These are phyloP conservation scores for Microchirus variegatus DNA, from an alignment of 2,797 vertebrate species.

Conservation along the genomic window DNA sequence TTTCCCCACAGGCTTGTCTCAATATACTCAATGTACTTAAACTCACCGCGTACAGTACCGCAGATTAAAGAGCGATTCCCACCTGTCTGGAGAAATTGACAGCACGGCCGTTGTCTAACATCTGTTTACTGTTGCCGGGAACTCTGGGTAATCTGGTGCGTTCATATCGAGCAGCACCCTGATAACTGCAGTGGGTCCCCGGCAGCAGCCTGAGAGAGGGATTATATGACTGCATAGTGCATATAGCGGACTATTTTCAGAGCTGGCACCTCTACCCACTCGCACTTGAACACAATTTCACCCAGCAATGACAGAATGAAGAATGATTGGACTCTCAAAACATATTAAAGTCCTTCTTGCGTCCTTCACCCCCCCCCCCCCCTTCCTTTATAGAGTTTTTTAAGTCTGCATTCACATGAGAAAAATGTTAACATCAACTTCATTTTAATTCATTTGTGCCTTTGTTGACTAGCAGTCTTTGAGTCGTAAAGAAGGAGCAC, in stretches of 20 bases:
- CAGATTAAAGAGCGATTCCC: constrained; percentile 62
- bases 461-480: constrained; percentile 50
- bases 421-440: constrained; percentile 27
- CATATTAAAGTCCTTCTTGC: constrained; percentile 35
- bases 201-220: constrained; percentile 66
- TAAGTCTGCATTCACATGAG: constrained; percentile 17
- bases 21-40: constrained; percentile 47
- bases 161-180: constrained; percentile 65
- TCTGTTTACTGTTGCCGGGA: constrained; percentile 65
- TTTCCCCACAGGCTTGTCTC: constrained; percentile 38
- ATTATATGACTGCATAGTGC: constrained; percentile 72
- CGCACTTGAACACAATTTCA: constrained; percentile 52
- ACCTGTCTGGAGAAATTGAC: constrained; percentile 71
- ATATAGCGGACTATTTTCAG: constrained; percentile 71
- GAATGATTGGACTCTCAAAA: constrained; percentile 51
- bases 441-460: constrained; percentile 48
- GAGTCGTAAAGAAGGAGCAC: constrained; percentile 43
- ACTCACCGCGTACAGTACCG: constrained; percentile 49
- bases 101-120: constrained; percentile 62
- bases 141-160: constrained; percentile 69
- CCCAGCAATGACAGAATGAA: constrained; percentile 46
- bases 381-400: constrained; percentile 1
- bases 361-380: constrained; percentile 8
- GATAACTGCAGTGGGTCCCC: constrained; percentile 66
- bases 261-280: constrained; percentile 54